Percentiles rank a stretch among this genome's conserved stretches.
Evolutionary conservation across 2,888 invertebrate genomes (phyloP).

Genomic region (Lomographa bimaculata): DNA sequence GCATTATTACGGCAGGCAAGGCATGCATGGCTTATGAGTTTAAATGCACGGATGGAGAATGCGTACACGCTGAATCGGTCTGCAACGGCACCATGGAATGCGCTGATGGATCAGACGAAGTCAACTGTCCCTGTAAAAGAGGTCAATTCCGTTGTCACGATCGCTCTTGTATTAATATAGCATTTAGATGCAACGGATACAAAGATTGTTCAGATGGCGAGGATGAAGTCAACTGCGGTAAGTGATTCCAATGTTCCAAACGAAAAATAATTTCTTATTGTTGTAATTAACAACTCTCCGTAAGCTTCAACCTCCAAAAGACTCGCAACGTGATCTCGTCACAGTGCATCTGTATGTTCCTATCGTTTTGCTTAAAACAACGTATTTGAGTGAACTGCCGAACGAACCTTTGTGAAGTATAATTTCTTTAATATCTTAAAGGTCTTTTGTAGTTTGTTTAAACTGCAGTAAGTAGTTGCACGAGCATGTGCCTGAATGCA

Average conservation of each 20-base stretch:
- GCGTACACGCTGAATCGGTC: conserved; percentile 77
- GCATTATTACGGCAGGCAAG: conserved; percentile 71
- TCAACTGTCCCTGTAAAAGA: conserved; percentile 68
- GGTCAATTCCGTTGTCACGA: conserved; percentile 84
- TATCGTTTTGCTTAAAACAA: too few species aligned
- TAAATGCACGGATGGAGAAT: conserved; percentile 86
- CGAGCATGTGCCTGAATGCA: conserved; percentile 8
- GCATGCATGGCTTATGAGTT: conserved; percentile 83
- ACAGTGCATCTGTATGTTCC: too few species aligned
- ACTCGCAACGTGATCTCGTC: too few species aligned
- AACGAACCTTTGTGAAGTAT: too few species aligned
- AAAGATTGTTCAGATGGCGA: conserved; percentile 84
- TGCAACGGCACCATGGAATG: conserved; percentile 82
- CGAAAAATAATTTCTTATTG: too few species aligned
- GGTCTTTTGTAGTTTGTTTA: too few species aligned
- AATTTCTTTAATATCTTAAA: too few species aligned
- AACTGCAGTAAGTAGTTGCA: conserved; percentile 16
- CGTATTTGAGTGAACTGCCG: too few species aligned
- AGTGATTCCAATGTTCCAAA: too few species aligned
- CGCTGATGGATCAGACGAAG: conserved; percentile 75
- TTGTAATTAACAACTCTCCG: conserved; percentile 30
- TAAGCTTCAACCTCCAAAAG: too few species aligned
- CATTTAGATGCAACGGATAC: conserved; percentile 85
- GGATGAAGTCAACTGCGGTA: conserved; percentile 84
- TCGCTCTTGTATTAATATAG: conserved; percentile 85